phyloP scores from a whole-genome alignment of 37 sponge, comb jelly and placozoan species.

The Spongia lamella region DNA sequence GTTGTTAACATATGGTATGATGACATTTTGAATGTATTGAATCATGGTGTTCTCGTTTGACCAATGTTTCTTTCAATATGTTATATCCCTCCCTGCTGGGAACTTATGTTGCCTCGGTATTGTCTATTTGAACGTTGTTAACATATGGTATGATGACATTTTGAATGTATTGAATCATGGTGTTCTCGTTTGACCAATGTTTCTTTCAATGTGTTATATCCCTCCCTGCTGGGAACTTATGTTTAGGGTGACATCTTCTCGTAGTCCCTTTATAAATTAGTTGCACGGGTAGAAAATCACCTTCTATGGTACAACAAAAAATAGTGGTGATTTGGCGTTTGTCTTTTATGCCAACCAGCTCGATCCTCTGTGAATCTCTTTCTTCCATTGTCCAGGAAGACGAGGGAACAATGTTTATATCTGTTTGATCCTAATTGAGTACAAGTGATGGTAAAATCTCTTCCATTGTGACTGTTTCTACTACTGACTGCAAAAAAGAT shows the following conservation, averaged over 20 bases:
- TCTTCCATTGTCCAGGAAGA: slow-evolving; percentile 61
- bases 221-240: slow-evolving; percentile 47
- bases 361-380: slow-evolving; percentile 33
- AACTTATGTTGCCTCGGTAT: slow-evolving; percentile 19
- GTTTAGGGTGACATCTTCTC: slow-evolving; percentile 20
- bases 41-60: slow-evolving; percentile 48
- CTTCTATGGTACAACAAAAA: slow-evolving; percentile 36
- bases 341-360: slow-evolving; percentile 45
- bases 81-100: slow-evolving; percentile 52
- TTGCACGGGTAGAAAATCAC: slow-evolving; percentile 54
- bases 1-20: slow-evolving; percentile 42
- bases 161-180: slow-evolving; percentile 43
- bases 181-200: slow-evolving; percentile 64
- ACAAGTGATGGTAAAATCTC: slow-evolving; percentile 46
- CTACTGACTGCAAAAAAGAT: slow-evolving; percentile 42
- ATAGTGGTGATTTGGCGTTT: slow-evolving; percentile 52
- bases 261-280: slow-evolving; percentile 66
- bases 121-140: slow-evolving; percentile 2
- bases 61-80: slow-evolving; percentile 54
- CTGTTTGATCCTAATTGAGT: slow-evolving; percentile 70
- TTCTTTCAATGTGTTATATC: slow-evolving; percentile 48
- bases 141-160: slow-evolving; percentile 52
- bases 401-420: slow-evolving; percentile 43
- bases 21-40: slow-evolving; percentile 50
- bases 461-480: slow-evolving; percentile 27